Conservation (phyloP, 37 sponge, comb jelly and placozoan genomes). For the Tethya wilhelma region DNA sequence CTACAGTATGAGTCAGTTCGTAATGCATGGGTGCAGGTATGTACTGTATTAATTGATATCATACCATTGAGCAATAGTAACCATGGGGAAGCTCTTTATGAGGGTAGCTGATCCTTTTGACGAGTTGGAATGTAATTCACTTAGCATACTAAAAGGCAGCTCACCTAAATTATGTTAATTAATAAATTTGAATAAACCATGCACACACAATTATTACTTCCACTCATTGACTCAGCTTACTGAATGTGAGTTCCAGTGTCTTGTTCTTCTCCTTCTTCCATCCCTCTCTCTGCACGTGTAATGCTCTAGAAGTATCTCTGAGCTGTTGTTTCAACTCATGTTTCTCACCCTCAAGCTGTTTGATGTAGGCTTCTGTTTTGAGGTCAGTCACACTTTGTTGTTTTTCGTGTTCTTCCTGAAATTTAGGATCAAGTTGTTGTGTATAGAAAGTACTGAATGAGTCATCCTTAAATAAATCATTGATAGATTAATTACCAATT, state of each 20-base stretch:
- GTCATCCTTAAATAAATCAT: too few species aligned
- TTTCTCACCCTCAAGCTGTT: slow-evolving; percentile 39
- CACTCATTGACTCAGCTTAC: slow-evolving; percentile 45
- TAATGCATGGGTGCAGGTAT: not conserved
- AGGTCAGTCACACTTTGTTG: not conserved
- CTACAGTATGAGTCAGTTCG: not conserved
- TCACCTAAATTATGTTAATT: slow-evolving; percentile 30
- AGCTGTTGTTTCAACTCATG: slow-evolving; percentile 46
- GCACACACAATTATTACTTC: too few species aligned
- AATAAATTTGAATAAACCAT: too few species aligned
- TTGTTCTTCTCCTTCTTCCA: slow-evolving; percentile 54
- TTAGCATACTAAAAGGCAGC: slow-evolving; percentile 57
- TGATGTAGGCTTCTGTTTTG: slow-evolving; percentile 9
- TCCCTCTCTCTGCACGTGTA: slow-evolving; percentile 2
- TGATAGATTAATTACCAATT: too few species aligned
- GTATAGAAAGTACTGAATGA: not conserved
- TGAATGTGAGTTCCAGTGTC: slow-evolving; percentile 57
- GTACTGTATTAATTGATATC: not conserved
- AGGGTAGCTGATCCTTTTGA: too few species aligned
- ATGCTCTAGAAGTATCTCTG: not conserved
- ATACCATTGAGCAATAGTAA: slow-evolving; percentile 61
- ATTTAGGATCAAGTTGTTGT: not conserved
- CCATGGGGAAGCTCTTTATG: slow-evolving; percentile 58
- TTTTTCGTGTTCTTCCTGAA: slow-evolving; percentile 12
- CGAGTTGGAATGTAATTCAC: not conserved